A percentile compares a stretch with the other conserved stretches of the same genome.
phyloP scores from a whole-genome alignment of 1,140 invertebrate species.

The Portunus trituberculatus region DNA sequence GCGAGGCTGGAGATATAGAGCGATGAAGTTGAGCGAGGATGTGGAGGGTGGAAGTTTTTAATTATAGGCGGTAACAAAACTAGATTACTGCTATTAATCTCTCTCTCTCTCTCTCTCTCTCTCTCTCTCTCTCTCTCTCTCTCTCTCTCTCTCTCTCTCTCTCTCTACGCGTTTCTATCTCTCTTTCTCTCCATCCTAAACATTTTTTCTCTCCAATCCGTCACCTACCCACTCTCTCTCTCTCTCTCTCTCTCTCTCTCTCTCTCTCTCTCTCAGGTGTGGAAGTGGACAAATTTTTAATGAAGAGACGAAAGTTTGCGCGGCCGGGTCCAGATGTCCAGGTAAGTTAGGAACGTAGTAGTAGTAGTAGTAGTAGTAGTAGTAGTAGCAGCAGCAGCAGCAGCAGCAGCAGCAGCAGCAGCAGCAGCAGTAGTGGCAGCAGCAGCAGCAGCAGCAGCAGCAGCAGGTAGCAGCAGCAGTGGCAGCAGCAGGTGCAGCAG shows the following conservation, averaged over 20 bases:
- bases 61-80: too few species aligned
- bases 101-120: too few species aligned
- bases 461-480: background rate
- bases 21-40: background rate
- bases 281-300: background rate
- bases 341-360: background rate
- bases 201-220: background rate
- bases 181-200: background rate
- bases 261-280: background rate
- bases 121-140: too few species aligned
- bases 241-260: background rate
- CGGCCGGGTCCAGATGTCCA: background rate
- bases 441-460: background rate
- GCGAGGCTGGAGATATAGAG: background rate
- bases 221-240: too few species aligned
- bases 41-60: background rate
- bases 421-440: background rate
- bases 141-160: too few species aligned
- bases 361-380: constrained; percentile 14
- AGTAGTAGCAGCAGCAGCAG: background rate
- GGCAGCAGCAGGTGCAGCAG: background rate
- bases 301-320: background rate
- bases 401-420: background rate
- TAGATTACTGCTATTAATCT: too few species aligned
- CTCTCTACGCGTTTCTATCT: background rate